Evolutionary conservation across 2,888 invertebrate genomes (phyloP), one percentile per base, ranked within the genome.

Genomic region (Agelastica alni): DNA sequence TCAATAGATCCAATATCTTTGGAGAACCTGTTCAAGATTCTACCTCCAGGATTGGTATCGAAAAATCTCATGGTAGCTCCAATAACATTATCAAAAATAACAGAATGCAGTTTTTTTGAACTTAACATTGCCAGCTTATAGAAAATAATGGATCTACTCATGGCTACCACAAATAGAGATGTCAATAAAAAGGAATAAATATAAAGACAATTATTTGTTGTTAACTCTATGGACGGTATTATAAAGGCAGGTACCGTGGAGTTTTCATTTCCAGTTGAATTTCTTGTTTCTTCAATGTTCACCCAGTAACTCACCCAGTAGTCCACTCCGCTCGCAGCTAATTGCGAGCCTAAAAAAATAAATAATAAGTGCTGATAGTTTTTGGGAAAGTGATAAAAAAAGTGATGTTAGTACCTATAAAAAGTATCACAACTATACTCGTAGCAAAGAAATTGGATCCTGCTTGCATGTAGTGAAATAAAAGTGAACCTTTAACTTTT

Each of bases 1-100:
- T 91, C 91, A 71, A 91, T 84, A 0, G 86, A 83, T 0, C 90
- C 90, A 70, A 91, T 83, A 68, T 93, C 93, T 71, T 92, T 92
- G 1, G 92, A 87, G 68, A 93, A 91, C 59, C 93, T 62, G 59
- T 88, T 88, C 34, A 94, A 78, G 56, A 94, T 88, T 45, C 88
- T 80, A 26, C 89, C 89, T 63, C 86, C 84, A 2, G 93, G 91
- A 74, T 93, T 93, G 0, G 84, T 85, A 68, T 93, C 91, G 71
- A 93, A 94, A 75, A 94, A 94, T 48, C 81, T 71, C 77, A 88
- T 83, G 1, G 81, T 80, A 4, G 62, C 61, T 52, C 67, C 65
- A 43, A 58, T 73, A 22, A 93, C 81, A 60, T 85, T 82, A 16
- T 82, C 77, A 73, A 93, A 91, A 89, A 93, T 91, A 12, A 77